Conservation (phyloP, 2,888 invertebrate species). For the Chloroclysta siterata region DNA sequence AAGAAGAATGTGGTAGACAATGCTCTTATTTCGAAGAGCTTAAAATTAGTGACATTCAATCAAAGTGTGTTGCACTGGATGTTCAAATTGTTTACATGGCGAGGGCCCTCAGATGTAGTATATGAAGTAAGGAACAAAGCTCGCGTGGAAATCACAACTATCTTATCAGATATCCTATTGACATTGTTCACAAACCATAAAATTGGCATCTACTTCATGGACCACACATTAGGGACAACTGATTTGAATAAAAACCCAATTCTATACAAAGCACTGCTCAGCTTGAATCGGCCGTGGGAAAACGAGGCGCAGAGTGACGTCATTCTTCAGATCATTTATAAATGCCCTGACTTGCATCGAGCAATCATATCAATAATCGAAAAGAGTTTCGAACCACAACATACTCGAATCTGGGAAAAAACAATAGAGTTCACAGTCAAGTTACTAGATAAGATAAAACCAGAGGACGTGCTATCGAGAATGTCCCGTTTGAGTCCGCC, state of each 20-base stretch:
- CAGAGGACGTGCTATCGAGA: constrained; percentile 77
- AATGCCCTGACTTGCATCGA: constrained; percentile 90
- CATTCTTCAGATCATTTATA: constrained; percentile 86
- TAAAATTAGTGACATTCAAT: constrained; percentile 89
- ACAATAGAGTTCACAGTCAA: constrained; percentile 75
- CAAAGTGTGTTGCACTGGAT: constrained; percentile 88
- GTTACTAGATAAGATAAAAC: constrained; percentile 74
- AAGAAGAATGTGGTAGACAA: constrained; percentile 89
- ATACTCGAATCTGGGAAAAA: constrained; percentile 82
- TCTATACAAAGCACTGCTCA: constrained; percentile 86
- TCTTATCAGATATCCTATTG: constrained; percentile 89
- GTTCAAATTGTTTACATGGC: constrained; percentile 90
- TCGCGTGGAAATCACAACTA: constrained; percentile 77
- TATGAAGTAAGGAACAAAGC: constrained; percentile 65
- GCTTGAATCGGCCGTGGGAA: constrained; percentile 88
- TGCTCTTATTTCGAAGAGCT: constrained; percentile 87
- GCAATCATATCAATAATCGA: constrained; percentile 85
- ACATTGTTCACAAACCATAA: constrained; percentile 90
- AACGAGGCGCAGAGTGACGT: constrained; percentile 87
- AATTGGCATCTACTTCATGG: constrained; percentile 91
- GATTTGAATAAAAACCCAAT: constrained; percentile 85
- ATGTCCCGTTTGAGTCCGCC: constrained; percentile 71
- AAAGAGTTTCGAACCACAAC: constrained; percentile 85
- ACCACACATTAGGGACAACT: constrained; percentile 86
- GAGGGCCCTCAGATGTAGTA: constrained; percentile 85